Evolutionary conservation across 2,113 vertebrate genomes (phyloP), one percentile per base, ranked within the genome.

Genomic region (Labeo rohita): DNA sequence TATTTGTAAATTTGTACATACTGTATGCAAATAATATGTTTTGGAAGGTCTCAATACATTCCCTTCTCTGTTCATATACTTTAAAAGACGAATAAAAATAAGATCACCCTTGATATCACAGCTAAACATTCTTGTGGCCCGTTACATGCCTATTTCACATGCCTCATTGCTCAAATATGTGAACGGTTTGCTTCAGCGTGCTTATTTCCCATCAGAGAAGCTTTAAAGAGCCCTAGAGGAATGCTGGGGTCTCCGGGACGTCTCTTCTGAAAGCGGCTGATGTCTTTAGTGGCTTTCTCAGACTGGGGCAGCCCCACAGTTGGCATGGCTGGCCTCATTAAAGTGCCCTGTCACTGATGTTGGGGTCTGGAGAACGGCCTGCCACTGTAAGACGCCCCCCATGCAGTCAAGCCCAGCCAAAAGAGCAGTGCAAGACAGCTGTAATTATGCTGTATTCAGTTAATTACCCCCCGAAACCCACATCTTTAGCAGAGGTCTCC

Each of bases 361-460:
- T 59, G n/a, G 52, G 23, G 11, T 28, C 13, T 16, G 39, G 86
- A n/a, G 52, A 72, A 47, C 63, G 76, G 75, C 28, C 84, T 86
- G 86, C 47, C 80, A 82, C 56, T 68, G 84, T 49, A 18, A 78
- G 74, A 87, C 79, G 59, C 61, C 80, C 84, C 80, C 84, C 45
- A 63, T 83, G 23, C 80, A 56, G 72, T 86, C 47, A 43, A 66
- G 50, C 52, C 50, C 70, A 80, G 68, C 70, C 75, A 78, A 83
- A 43, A 74, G 85, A 90, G 84, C 79, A 77, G 78, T 21, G 73
- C 65, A 89, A 88, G 87, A 88, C 89, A 89, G 83, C 89, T 87
- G 89, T 89, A 91, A 91, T 91, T 90, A 91, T 70, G 72, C 80
- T 88, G 88, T 83, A 21, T 88, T 88, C 88, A 89, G 84, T 91